These are phyloP conservation scores for Ianthella basta DNA, from an alignment of 37 sponge, comb jelly and placozoan species.

Conservation along the genomic window DNA sequence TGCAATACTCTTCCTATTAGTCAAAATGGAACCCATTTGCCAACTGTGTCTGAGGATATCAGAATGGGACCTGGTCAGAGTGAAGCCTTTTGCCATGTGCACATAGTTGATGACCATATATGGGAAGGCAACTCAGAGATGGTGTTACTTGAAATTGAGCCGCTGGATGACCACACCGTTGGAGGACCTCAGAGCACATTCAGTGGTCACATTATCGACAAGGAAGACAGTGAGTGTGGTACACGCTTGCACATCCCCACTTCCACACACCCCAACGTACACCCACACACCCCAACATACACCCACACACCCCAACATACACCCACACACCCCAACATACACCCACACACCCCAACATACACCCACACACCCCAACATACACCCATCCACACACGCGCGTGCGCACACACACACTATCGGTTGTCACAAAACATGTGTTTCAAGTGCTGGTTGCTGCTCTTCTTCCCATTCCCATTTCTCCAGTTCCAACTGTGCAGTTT, in stretches of 20 bases:
- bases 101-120: not conserved
- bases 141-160: not conserved
- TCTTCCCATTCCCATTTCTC: not conserved
- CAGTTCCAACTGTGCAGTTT: slow-evolving; percentile 28
- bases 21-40: too few species aligned
- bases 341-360: too few species aligned
- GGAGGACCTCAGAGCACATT: not conserved
- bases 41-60: not conserved
- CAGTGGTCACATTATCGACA: not conserved
- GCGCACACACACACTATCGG: not conserved
- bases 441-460: not conserved
- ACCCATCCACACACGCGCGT: too few species aligned
- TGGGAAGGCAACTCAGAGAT: not conserved
- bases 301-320: too few species aligned
- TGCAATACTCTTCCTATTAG: not conserved
- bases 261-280: too few species aligned
- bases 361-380: not conserved
- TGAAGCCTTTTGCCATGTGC: not conserved
- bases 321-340: too few species aligned
- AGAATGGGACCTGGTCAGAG: not conserved
- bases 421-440: not conserved
- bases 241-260: too few species aligned
- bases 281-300: too few species aligned
- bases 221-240: slow-evolving; percentile 22
- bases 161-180: not conserved